Percentiles rank a stretch among this genome's conserved stretches.
phyloP scores from a whole-genome alignment of 1,140 invertebrate species.

The Lasaia peninsularis region DNA sequence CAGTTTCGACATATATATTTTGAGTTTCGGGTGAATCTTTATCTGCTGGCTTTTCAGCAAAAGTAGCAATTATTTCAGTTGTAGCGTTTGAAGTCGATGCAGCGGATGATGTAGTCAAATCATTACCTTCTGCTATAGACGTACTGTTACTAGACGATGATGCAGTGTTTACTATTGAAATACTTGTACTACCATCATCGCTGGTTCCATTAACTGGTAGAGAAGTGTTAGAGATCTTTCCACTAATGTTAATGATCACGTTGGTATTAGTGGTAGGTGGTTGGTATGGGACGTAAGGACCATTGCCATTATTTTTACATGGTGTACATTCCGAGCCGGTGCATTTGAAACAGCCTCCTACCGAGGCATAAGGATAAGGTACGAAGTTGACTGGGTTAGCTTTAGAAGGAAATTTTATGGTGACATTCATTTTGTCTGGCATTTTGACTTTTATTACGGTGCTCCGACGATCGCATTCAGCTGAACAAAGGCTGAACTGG shows the following conservation, averaged over 20 bases:
- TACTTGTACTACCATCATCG: conserved; percentile 19
- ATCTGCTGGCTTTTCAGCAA: not conserved
- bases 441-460: conserved; percentile 39
- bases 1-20: too few species aligned
- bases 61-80: conserved; percentile 20
- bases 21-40: too few species aligned
- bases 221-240: conserved; percentile 11
- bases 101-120: conserved; percentile 18
- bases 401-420: conserved; percentile 33
- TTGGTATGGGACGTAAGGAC: not conserved
- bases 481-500: conserved; percentile 16
- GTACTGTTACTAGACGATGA: conserved; percentile 23
- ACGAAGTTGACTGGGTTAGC: conserved; percentile 31
- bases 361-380: conserved; percentile 28
- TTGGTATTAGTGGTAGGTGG: conserved; percentile 26
- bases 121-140: conserved; percentile 19
- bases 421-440: conserved; percentile 32
- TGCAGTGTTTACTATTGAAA: conserved; percentile 26
- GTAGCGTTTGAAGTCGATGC: conserved; percentile 19
- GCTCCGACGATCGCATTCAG: conserved; percentile 30
- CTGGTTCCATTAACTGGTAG: not conserved
- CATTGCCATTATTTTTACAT: conserved; percentile 16
- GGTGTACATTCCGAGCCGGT: conserved; percentile 12
- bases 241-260: conserved; percentile 35
- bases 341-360: not conserved